Evolutionary conservation across 2,113 vertebrate species (phyloP), one percentile per base, ranked within the genome.

Genomic region (Megatriorchis doriae): DNA sequence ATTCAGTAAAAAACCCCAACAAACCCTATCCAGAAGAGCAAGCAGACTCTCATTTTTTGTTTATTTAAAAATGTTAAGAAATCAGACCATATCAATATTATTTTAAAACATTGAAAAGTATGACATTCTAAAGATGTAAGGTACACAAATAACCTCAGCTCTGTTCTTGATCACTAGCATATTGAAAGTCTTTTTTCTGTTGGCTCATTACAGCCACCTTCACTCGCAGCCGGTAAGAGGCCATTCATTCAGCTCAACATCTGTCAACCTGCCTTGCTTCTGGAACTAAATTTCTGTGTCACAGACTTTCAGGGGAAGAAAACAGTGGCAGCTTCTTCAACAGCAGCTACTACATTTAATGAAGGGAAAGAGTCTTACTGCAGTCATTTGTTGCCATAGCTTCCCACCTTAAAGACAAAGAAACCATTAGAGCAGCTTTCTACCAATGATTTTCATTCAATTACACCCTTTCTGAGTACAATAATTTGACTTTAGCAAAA

Each of bases 381-480:
- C 27, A 88, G 55, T 55, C n/a, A 81, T 93, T 94, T 93, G 90
- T 96, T 95, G 80, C 80, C 75, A 93, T 92, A 81, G 86, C 75
- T 95, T 84, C 86, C 72, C 59, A 22, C 31, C 26, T 71, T 50
- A 90, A 92, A 90, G 67, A 45, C 42, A 94, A 71, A 94, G 55
- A 81, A 93, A 84, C 25, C 90, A 96, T 94, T 84, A 96, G 10
- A 72, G 47, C 31, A 26, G 84, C 74, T 56, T 94, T 81, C 79
- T 59, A 81, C 68, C 50, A 86, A 83, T 80, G 67, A 74, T 90
- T 94, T 88, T 83, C 16, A 81, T 90, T 93, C 67, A 93, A 80
- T 88, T 94, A 93, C 52, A 62, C 16, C n/a, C 63, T 43, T 83
- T 86, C 42, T 73, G 29, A 93, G 67, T n/a, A 59, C 85, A 75